Base-by-base conservation (phyloP, 2,888 invertebrate species). In the Metallyticus violacea region DNA sequence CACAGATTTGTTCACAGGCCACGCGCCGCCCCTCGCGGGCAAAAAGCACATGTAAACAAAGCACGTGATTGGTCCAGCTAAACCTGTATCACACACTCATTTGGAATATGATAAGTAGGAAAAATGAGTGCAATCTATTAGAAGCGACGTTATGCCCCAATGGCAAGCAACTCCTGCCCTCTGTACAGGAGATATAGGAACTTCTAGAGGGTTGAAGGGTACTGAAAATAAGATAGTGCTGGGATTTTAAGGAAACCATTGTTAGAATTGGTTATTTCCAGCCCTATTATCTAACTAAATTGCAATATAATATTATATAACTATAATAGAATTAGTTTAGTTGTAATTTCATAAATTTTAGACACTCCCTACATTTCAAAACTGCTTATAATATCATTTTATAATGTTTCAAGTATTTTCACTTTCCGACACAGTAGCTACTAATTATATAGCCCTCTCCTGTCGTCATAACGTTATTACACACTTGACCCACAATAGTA, bases 1-100 rank as follows among this genome's bases (percentile, higher is more conserved):
- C 91, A 90, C 90, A 91, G 90, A 83, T 83, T 83, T 83, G 83
- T 83, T 82, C 83, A 77, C 77, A 25, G 28, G 77, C 26, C 85
- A 79, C 81, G 85, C 85, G 90, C 90, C 91, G 91, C 89, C 89
- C 89, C 89, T 83, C 76, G 83, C 77, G 76, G 28, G 83, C 28
- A 83, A 82, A 83, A 83, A 83, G 77, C 77, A 77, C 83, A 83
- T 83, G 83, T 83, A 83, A 83, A 83, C 83, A 83, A 77, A 82
- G 82, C 86, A 86, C 83, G 83, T 86, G 86, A 86, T 86, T 86
- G 86, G 86, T 82, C 85, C 77, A 77, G 26, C 26, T 28, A 5
- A 78, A 26, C 77, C 78, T 86, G 86, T 82, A 83, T 78, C 78
- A 83, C 82, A 82, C 40, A 40, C 86, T 86, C 79, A 86, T 86